Conservation (phyloP, 2,113 vertebrate genomes). For the Scalopus aquaticus region DNA sequence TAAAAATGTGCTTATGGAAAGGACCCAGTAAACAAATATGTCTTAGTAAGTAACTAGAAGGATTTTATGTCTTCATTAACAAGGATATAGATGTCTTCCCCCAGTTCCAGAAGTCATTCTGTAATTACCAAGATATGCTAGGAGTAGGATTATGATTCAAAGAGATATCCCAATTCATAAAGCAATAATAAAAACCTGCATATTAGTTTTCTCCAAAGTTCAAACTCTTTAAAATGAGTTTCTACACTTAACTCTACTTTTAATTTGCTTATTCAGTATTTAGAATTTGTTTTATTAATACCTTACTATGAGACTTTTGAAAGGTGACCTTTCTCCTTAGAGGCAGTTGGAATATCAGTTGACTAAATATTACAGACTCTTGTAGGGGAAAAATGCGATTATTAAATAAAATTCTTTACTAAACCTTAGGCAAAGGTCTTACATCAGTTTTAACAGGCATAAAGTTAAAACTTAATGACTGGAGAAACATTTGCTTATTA, state of each 20-base stretch:
- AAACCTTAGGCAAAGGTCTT: conserved; percentile 54
- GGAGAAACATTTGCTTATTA: conserved; percentile 66
- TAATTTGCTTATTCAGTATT: conserved; percentile 64
- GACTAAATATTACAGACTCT: conserved; percentile 54
- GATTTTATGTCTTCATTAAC: conserved; percentile 52
- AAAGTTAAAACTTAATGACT: conserved; percentile 60
- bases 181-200: conserved; percentile 74
- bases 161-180: conserved; percentile 68
- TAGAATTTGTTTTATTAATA: conserved; percentile 63
- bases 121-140: conserved; percentile 47
- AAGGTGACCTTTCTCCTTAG: conserved; percentile 61
- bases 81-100: conserved; percentile 65
- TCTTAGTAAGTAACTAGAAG: conserved; percentile 55
- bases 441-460: conserved; percentile 65
- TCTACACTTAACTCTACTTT: conserved; percentile 60
- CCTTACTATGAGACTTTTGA: conserved; percentile 54
- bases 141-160: conserved; percentile 59
- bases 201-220: conserved; percentile 54
- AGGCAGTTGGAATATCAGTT: conserved; percentile 47
- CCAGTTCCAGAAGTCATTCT: conserved; percentile 62
- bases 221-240: conserved; percentile 66
- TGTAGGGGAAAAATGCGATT: conserved; percentile 44
- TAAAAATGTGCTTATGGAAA: conserved; percentile 63
- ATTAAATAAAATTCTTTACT: conserved; percentile 52
- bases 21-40: conserved; percentile 64